Conservation (phyloP, 2,113 vertebrate genomes). For the Tenrec ecaudatus region DNA sequence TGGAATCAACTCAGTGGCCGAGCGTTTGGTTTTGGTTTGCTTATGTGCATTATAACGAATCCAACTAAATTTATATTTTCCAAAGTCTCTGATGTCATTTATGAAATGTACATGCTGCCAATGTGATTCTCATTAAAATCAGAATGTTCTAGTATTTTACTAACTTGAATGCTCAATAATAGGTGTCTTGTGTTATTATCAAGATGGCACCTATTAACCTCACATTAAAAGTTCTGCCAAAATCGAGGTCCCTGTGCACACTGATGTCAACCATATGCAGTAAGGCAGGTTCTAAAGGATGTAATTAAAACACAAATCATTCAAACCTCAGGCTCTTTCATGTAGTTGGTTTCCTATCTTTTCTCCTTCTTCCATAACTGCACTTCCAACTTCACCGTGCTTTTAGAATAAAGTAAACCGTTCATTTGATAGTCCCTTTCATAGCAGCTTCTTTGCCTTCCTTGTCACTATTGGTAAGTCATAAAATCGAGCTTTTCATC, state of each 20-base stretch:
- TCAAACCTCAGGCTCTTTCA: not conserved
- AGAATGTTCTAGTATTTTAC: slow-evolving; percentile 1
- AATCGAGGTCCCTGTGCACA: not conserved
- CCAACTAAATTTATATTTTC: slow-evolving; percentile 13
- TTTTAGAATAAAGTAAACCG: not conserved
- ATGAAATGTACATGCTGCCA: slow-evolving; percentile 18
- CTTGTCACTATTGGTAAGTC: not conserved
- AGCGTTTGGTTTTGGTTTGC: not conserved
- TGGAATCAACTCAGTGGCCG: no score
- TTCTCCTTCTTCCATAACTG: not conserved
- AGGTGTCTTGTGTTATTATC: slow-evolving; percentile 8
- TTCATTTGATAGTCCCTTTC: not conserved
- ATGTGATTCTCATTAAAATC: slow-evolving; percentile 4
- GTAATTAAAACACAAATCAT: no score
- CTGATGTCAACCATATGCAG: not conserved
- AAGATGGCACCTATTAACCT: slow-evolving; percentile 47
- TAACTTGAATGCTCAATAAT: slow-evolving; percentile 42
- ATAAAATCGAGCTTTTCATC: not conserved
- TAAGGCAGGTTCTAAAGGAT: not conserved
- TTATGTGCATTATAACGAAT: not conserved
- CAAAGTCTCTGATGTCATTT: not conserved
- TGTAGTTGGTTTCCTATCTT: not conserved
- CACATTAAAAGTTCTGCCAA: not conserved
- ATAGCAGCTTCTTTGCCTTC: not conserved
- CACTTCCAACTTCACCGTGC: not conserved